These are phyloP conservation scores for Mayetiola destructor DNA, from an alignment of 2,888 invertebrate species.

Conservation along the genomic window DNA sequence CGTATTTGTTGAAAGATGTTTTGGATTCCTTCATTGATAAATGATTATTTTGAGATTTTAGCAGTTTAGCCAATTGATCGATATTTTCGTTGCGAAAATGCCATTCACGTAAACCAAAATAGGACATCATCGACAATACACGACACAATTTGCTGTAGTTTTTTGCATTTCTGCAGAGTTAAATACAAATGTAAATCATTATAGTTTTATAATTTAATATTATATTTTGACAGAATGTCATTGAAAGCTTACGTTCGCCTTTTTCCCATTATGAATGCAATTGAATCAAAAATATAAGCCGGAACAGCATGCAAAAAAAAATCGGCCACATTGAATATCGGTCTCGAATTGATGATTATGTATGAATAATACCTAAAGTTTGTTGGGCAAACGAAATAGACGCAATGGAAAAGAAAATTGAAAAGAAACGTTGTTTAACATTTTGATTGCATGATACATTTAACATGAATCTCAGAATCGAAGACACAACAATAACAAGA, in stretches of 20 bases:
- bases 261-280: slow-evolving; percentile 34
- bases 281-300: slow-evolving; percentile 35
- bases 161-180: slow-evolving; percentile 27
- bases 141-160: slow-evolving; percentile 32
- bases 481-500: too few relatives aligned
- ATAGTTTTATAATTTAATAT: neutral
- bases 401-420: too few relatives aligned
- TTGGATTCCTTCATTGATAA: neutral
- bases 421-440: too few relatives aligned
- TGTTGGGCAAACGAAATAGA: too few relatives aligned
- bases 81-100: slow-evolving; percentile 32
- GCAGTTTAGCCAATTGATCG: slow-evolving; percentile 21
- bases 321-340: slow-evolving; percentile 31
- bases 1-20: neutral
- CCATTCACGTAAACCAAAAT: slow-evolving; percentile 35
- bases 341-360: slow-evolving; percentile 35
- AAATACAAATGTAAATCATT: neutral
- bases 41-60: neutral
- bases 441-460: too few relatives aligned
- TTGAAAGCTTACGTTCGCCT: slow-evolving; percentile 32
- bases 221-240: neutral
- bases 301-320: slow-evolving; percentile 35
- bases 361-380: slow-evolving; percentile 37
- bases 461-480: too few relatives aligned
- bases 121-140: slow-evolving; percentile 35